Evolutionary conservation across 2,888 invertebrate species (phyloP).

Genomic region (Rhagonycha fulva): DNA sequence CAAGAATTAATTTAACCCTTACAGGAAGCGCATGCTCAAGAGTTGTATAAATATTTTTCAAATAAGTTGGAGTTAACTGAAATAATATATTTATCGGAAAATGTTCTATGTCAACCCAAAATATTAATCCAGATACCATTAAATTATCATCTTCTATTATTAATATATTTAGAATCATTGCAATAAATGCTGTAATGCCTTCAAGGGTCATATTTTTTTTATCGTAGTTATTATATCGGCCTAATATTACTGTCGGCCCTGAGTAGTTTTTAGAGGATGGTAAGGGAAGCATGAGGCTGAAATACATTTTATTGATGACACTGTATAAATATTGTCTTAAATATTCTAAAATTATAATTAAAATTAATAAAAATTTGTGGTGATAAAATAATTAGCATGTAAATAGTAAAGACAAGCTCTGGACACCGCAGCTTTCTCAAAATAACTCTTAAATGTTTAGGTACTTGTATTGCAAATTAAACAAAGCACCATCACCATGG

Average conservation of each 20-base stretch:
- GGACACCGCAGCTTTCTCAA: no score
- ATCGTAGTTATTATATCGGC: neutral
- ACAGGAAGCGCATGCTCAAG: neutral
- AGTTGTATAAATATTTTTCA: neutral
- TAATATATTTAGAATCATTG: neutral
- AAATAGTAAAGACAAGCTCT: no score
- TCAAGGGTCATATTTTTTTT: neutral
- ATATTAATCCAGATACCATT: neutral
- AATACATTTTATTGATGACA: no score
- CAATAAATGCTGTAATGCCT: neutral
- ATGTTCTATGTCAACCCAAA: neutral
- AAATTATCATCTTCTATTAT: neutral
- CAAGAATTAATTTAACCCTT: neutral
- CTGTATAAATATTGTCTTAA: no score
- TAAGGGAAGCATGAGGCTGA: neutral
- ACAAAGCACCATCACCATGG: no score
- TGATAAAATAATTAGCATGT: no score
- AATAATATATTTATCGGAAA: neutral
- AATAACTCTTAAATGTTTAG: no score
- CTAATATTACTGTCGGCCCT: neutral
- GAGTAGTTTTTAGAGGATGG: neutral
- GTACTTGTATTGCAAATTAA: no score
- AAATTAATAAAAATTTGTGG: no score
- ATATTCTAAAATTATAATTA: no score
- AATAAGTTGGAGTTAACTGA: neutral